Conservation (phyloP, 2,888 invertebrate species). For the Diloba caeruleocephala region DNA sequence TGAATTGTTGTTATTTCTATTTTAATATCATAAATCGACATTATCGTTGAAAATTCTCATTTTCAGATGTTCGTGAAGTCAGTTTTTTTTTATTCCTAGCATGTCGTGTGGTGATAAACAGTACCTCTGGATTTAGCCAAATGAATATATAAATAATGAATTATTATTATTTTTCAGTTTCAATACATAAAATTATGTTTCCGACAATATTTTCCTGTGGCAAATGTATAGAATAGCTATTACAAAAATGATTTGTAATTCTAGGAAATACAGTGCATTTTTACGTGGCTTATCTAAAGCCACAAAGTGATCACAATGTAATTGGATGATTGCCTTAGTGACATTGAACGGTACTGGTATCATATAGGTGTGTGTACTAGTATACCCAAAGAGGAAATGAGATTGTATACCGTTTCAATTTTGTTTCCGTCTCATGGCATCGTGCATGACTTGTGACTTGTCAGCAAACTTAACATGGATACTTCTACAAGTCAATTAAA, state of each 20-base stretch:
- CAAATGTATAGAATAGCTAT: conserved; percentile 14
- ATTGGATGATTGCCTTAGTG: conserved; percentile 67
- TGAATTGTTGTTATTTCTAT: too few relatives aligned
- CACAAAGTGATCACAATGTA: conserved; percentile 54
- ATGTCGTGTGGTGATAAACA: too few relatives aligned
- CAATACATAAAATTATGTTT: conserved; percentile 32
- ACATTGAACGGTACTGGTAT: conserved; percentile 60
- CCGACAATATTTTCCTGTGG: conserved; percentile 32
- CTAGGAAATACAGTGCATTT: conserved; percentile 24
- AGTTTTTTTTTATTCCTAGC: too few relatives aligned
- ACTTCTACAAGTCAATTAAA: neutral
- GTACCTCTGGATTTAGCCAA: neutral
- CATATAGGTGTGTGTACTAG: conserved; percentile 26
- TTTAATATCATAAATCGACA: too few relatives aligned
- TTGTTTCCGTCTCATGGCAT: neutral
- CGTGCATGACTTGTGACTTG: neutral
- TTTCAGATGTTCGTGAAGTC: too few relatives aligned
- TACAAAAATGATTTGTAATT: conserved; percentile 6
- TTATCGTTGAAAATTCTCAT: too few relatives aligned
- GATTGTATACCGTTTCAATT: conserved; percentile 22
- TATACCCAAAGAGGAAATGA: conserved; percentile 17
- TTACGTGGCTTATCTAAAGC: conserved; percentile 42
- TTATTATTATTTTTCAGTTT: conserved; percentile 14
- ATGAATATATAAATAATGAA: conserved; percentile 14
- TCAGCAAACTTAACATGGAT: neutral